Percentiles rank a stretch among this genome's conserved stretches.
phyloP scores from a whole-genome alignment of 2,888 invertebrate species.

The Ophion costatus region DNA sequence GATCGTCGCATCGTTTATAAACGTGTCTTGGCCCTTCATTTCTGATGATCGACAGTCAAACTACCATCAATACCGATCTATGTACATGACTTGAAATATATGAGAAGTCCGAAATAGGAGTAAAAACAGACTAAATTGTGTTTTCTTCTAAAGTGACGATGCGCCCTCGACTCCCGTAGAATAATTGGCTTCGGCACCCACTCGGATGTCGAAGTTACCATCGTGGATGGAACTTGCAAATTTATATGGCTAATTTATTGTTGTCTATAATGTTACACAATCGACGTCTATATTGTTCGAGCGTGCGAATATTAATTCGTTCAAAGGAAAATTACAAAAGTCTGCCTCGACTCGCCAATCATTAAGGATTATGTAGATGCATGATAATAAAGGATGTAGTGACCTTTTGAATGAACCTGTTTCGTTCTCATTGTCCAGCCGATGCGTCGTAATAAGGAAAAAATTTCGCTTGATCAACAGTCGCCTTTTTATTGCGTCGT shows the following conservation, averaged over 20 bases:
- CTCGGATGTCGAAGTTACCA: neutral
- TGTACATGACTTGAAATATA: conserved; percentile 17
- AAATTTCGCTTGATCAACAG: neutral
- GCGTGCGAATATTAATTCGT: neutral
- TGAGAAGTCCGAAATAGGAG: neutral
- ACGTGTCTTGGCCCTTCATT: neutral
- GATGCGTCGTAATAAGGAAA: neutral
- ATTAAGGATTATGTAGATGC: conserved; percentile 7
- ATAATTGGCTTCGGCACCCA: neutral
- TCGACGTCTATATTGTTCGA: neutral
- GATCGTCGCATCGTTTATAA: neutral
- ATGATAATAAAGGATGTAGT: conserved; percentile 40
- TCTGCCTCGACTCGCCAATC: neutral
- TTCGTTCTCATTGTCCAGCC: conserved; percentile 3
- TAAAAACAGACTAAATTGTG: neutral
- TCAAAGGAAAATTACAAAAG: neutral
- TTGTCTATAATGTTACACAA: neutral
- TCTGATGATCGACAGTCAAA: neutral
- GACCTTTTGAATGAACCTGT: conserved; percentile 11
- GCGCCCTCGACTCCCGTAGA: neutral
- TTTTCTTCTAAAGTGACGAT: neutral
- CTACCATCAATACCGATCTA: neutral
- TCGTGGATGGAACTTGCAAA: neutral
- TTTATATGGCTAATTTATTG: neutral
- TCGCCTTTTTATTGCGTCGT: neutral